These are phyloP conservation scores for Melanotaenia duboulayi DNA, from an alignment of 2,113 vertebrate genomes.

Conservation along the genomic window DNA sequence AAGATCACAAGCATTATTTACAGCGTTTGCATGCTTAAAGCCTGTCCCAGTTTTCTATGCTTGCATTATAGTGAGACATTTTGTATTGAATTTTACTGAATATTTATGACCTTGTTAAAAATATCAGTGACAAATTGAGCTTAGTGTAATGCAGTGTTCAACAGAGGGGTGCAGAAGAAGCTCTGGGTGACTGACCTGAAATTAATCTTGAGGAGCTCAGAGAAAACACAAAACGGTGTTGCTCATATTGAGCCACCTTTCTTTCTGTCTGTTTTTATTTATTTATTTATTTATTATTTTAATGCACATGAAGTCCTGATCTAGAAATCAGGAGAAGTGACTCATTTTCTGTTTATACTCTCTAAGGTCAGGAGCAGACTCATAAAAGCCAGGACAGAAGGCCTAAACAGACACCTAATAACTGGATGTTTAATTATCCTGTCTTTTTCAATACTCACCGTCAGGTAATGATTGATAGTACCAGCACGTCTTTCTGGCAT, in stretches of 20 bases:
- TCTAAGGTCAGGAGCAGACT: background rate
- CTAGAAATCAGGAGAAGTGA: conserved; percentile 15
- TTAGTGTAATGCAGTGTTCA: background rate
- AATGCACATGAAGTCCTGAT: conserved; percentile 24
- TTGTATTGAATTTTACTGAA: background rate
- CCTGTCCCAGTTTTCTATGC: fast-evolving
- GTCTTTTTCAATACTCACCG: background rate
- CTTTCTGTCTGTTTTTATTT: too few relatives aligned
- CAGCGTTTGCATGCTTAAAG: background rate
- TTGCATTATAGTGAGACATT: background rate
- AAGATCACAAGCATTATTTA: background rate
- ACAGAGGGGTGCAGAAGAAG: background rate
- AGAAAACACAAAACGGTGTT: conserved; percentile 1
- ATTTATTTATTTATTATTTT: too few relatives aligned
- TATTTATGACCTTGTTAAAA: conserved; percentile 17
- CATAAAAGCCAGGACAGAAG: conserved; percentile 6
- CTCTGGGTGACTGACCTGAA: conserved; percentile 17
- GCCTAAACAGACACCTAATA: background rate
- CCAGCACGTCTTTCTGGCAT: background rate
- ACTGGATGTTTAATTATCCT: background rate
- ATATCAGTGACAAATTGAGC: background rate
- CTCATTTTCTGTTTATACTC: conserved; percentile 22
- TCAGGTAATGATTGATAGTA: background rate
- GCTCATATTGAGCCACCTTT: conserved; percentile 14
- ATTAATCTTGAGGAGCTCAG: background rate